Conservation (phyloP, 92 coral and sea anemone genomes). For the Chrysogorgia sp. region DNA sequence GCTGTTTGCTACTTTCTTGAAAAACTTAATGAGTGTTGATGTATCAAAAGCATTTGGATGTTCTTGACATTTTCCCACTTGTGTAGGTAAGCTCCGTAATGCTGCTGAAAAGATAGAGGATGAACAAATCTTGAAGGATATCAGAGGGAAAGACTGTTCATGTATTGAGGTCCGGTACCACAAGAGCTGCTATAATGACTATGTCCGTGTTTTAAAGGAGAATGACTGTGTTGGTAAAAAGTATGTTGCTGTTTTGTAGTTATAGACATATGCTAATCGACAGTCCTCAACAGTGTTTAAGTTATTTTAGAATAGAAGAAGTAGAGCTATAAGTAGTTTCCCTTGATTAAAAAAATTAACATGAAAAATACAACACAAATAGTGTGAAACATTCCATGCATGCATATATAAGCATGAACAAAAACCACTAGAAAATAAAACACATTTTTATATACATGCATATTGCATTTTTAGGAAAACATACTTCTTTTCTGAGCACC, state of each 20-base stretch:
- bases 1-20: background rate
- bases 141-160: slow-evolving; percentile 44
- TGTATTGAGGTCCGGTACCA: slow-evolving; percentile 40
- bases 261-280: background rate
- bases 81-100: slow-evolving; percentile 13
- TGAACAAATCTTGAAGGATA: slow-evolving; percentile 34
- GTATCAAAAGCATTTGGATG: slow-evolving; percentile 13
- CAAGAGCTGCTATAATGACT: slow-evolving; percentile 40
- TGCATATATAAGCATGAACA: too few relatives aligned
- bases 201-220: slow-evolving; percentile 33
- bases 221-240: slow-evolving; percentile 27
- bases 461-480: slow-evolving; percentile 20
- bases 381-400: background rate
- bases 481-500: slow-evolving; percentile 33
- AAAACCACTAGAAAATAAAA: background rate
- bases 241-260: slow-evolving; percentile 15
- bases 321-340: background rate
- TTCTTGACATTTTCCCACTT: slow-evolving; percentile 22
- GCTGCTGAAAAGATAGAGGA: slow-evolving; percentile 36
- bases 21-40: slow-evolving; percentile 2
- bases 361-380: background rate
- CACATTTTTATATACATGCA: background rate
- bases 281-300: background rate
- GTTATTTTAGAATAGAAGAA: background rate
- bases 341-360: background rate